Conservation (phyloP, 2,797 vertebrate species). For the Harpagifer antarcticus region DNA sequence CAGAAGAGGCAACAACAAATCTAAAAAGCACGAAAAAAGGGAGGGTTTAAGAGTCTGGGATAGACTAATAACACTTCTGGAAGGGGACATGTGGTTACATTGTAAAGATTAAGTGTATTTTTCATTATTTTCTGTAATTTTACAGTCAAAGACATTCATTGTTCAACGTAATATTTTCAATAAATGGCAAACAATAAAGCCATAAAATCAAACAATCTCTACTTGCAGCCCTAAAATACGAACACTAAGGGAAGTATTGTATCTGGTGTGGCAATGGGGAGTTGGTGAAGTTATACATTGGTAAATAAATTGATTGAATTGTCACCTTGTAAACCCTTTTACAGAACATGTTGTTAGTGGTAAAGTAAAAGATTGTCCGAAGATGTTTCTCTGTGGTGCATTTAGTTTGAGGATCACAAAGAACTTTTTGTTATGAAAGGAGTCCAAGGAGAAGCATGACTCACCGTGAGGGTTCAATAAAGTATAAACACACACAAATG, state of each 20-base stretch:
- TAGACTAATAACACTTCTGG: background rate
- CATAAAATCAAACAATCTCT: background rate
- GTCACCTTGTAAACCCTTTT: background rate
- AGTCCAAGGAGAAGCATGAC: slow-evolving; percentile 47
- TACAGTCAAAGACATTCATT: background rate
- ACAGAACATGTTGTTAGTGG: no score
- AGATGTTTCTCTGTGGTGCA: background rate
- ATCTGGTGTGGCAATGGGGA: background rate
- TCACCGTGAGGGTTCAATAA: slow-evolving; percentile 43
- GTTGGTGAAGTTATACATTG: background rate
- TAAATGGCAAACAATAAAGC: background rate
- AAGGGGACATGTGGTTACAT: no score
- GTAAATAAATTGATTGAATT: background rate
- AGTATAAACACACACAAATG: slow-evolving; percentile 23
- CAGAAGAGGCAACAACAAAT: no score
- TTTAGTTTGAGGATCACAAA: slow-evolving; percentile 31
- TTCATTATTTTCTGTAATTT: background rate
- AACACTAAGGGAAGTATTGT: background rate
- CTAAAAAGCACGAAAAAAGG: background rate
- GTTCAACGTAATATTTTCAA: background rate
- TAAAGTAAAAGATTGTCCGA: background rate
- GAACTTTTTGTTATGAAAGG: slow-evolving; percentile 18
- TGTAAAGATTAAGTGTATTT: background rate
- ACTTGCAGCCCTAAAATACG: background rate
- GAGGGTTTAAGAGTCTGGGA: no score